Evolutionary conservation across 1,140 invertebrate species (phyloP).

Genomic region (Mya arenaria): DNA sequence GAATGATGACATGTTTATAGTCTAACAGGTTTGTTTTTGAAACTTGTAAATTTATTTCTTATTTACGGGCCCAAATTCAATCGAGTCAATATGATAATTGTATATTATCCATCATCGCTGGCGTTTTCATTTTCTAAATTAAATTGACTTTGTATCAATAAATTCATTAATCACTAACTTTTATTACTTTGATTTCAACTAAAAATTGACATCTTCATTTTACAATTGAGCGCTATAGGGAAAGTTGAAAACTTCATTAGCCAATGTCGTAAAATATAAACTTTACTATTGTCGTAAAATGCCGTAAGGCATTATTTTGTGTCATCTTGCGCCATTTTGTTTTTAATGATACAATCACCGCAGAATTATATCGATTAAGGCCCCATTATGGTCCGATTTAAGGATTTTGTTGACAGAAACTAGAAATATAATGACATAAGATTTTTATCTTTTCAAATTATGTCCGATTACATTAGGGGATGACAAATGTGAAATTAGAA

Average conservation of each 20-base stretch:
- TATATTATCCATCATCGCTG: too few relatives aligned
- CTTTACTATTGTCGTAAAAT: slow-evolving; percentile 22
- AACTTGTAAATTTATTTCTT: too few relatives aligned
- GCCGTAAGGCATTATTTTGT: slow-evolving; percentile 38
- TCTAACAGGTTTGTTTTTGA: too few relatives aligned
- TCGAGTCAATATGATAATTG: too few relatives aligned
- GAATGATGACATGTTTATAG: too few relatives aligned
- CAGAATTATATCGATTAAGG: slow-evolving; percentile 43
- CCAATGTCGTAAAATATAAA: slow-evolving; percentile 32
- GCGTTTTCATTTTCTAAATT: too few relatives aligned
- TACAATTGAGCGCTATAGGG: neutral
- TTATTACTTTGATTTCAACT: slow-evolving; percentile 37
- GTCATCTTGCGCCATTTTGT: slow-evolving; percentile 33
- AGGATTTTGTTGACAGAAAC: slow-evolving; percentile 38
- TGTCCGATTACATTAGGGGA: neutral
- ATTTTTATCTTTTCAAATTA: slow-evolving; percentile 39
- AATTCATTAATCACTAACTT: slow-evolving; percentile 53
- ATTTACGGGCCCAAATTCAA: too few relatives aligned
- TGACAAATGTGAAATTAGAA: slow-evolving; percentile 57
- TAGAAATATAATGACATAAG: slow-evolving; percentile 45
- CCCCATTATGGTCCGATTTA: slow-evolving; percentile 46
- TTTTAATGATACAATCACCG: slow-evolving; percentile 51
- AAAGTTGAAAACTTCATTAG: neutral
- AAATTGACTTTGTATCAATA: too few relatives aligned
- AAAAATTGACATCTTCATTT: slow-evolving; percentile 50